Base-by-base conservation (phyloP, 1,140 invertebrate species). In the Cotesia typhae region DNA sequence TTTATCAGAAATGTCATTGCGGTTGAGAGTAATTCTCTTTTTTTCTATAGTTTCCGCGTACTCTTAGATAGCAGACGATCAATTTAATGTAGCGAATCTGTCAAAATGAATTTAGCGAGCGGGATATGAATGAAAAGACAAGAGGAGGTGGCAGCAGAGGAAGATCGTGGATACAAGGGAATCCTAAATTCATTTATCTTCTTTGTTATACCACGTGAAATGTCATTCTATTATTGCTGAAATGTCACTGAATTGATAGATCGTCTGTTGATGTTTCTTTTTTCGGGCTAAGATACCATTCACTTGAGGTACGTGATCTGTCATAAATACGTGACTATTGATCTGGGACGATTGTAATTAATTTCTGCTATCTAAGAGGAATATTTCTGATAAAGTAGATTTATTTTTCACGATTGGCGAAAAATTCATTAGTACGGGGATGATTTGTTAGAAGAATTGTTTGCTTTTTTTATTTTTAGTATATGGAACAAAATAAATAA, bases 41-140 rank as follows among this genome's bases (percentile, higher is more conserved):
- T 55, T 17, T 20, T 28, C 7, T 9, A 9, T 59, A 14, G 4
- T 59, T 38, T 61, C 51, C 59, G 41, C 17, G 14, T 20, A 9
- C 6, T 59, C 28, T 9, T 20, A 17, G 74, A 77, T 80, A 80
- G 78, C 79, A 79, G 82, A 79, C 80, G 77, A 86, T 87, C 85
- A 85, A 85, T 86, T 87, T 84, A 85, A 86, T 85, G 83, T 85
- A 87, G 81, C 70, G 84, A 85, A 86, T 87, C 84, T 85, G 84
- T 87, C 85, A 86, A 86, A 87, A 87, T 85, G 84, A 85, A 86
- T 86, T 85, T 84, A 82, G 78, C 79, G 73, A 79, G 80, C 81
- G 80, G n/a, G 38, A n/a, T 66, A n/a, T 66, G 38, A 47, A 61
- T 20, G 35, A 61, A 61, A 20, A 36, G 35, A 10, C 17, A 61